Evolutionary conservation across 2,888 invertebrate genomes (phyloP).

Genomic region (Fabriciana adippe): DNA sequence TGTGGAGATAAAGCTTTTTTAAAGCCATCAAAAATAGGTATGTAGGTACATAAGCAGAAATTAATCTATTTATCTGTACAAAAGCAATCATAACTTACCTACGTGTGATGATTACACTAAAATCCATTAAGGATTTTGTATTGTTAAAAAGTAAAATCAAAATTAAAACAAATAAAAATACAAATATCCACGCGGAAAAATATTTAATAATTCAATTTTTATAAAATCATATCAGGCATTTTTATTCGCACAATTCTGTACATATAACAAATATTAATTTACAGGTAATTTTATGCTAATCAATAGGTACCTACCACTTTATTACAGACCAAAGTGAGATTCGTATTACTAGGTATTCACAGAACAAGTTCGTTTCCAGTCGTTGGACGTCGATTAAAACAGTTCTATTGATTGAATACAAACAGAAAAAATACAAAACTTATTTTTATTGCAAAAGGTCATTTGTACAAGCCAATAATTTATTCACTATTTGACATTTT

Average conservation of each 20-base stretch:
- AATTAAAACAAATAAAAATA: conserved; percentile 42
- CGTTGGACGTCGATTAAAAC: conserved; percentile 15
- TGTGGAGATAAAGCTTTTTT: too few relatives aligned
- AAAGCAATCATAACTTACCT: too few relatives aligned
- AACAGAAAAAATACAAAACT: conserved; percentile 10
- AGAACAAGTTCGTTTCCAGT: conserved; percentile 13
- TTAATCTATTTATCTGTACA: too few relatives aligned
- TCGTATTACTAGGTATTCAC: conserved; percentile 3
- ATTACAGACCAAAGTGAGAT: conserved; percentile 25
- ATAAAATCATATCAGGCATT: conserved; percentile 81
- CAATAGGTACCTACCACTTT: conserved; percentile 31
- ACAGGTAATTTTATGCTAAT: conserved; percentile 33
- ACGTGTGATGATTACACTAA: too few relatives aligned
- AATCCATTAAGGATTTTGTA: too few relatives aligned
- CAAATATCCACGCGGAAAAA: conserved; percentile 78
- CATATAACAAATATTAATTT: conserved; percentile 54
- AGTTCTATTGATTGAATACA: conserved; percentile 6
- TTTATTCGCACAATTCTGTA: conserved; percentile 78
- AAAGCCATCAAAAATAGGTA: too few relatives aligned
- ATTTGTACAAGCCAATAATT: conserved; percentile 15
- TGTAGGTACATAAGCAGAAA: too few relatives aligned
- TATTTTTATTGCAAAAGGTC: conserved; percentile 12
- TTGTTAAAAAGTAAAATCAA: too few relatives aligned
- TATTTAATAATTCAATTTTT: conserved; percentile 75
- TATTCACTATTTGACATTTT: conserved; percentile 10